Percentiles rank a stretch among this genome's conserved stretches.
Conservation (phyloP, 1,140 invertebrate genomes). For the Globodera rostochiensis region DNA sequence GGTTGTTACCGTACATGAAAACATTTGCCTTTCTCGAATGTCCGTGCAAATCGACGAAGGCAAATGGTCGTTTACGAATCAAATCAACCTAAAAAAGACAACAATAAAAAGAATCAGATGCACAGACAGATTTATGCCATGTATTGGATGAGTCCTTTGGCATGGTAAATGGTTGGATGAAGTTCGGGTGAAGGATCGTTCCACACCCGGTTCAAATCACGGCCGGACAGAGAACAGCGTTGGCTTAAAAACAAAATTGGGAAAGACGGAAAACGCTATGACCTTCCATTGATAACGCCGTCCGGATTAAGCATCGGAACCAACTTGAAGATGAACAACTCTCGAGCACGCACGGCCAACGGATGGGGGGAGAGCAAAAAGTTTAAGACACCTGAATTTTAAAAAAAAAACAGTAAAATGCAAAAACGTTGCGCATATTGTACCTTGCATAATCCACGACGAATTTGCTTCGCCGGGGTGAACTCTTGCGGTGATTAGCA, state of each 20-base stretch:
- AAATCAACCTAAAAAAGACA: slow-evolving; percentile 45
- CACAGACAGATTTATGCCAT: slow-evolving; percentile 35
- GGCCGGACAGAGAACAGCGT: slow-evolving; percentile 83
- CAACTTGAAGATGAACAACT: slow-evolving; percentile 79
- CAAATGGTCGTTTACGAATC: slow-evolving; percentile 71
- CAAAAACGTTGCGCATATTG: not conserved
- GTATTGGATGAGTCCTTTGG: slow-evolving; percentile 73
- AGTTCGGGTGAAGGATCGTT: slow-evolving; percentile 77
- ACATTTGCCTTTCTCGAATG: slow-evolving; percentile 85
- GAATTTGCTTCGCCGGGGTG: slow-evolving; percentile 87
- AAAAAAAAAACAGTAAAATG: slow-evolving; percentile 8
- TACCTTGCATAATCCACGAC: slow-evolving; percentile 85
- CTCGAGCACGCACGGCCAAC: slow-evolving; percentile 44
- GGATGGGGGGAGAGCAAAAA: slow-evolving; percentile 35
- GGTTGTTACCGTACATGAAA: slow-evolving; percentile 84
- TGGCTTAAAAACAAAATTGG: slow-evolving; percentile 66
- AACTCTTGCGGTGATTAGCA: slow-evolving; percentile 78
- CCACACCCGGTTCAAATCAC: slow-evolving; percentile 78
- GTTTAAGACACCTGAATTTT: slow-evolving; percentile 30
- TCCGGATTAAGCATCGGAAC: slow-evolving; percentile 96
- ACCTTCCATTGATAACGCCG: slow-evolving; percentile 76
- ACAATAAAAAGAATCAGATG: not conserved
- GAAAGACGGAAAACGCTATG: not conserved
- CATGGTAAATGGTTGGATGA: slow-evolving; percentile 90
- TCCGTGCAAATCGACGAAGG: slow-evolving; percentile 90